Percentiles rank a stretch among this genome's conserved stretches.
These are phyloP conservation scores for Chaetorhynchus papuensis DNA, from an alignment of 2,113 vertebrate genomes.

Conservation along the genomic window DNA sequence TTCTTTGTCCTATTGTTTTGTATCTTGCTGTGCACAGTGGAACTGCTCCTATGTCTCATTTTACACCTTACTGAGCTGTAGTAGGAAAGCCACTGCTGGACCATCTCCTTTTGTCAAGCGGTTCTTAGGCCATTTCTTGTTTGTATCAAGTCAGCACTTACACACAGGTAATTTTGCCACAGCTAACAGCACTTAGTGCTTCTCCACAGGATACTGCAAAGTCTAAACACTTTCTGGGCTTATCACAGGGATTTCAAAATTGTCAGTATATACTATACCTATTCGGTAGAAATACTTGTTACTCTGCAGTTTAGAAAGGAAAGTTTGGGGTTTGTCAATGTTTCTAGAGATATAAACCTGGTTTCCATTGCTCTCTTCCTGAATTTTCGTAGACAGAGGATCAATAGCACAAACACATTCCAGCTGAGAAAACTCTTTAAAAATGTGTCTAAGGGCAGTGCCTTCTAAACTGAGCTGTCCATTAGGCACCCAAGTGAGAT, in stretches of 20 bases:
- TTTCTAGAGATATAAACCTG: neutral
- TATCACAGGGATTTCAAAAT: slow-evolving; percentile 25
- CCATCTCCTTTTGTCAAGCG: slow-evolving; percentile 9
- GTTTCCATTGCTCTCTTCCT: neutral
- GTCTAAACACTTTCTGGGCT: slow-evolving; percentile 22
- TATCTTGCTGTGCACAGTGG: neutral
- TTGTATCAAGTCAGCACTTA: slow-evolving; percentile 54
- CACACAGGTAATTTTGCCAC: slow-evolving; percentile 29
- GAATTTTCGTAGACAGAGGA: neutral
- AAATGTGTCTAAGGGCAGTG: neutral
- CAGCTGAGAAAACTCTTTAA: slow-evolving; percentile 16
- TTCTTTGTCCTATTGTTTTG: neutral
- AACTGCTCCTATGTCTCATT: neutral
- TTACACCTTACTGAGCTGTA: neutral
- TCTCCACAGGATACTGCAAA: slow-evolving; percentile 5
- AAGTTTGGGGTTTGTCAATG: neutral
- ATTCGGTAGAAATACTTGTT: neutral
- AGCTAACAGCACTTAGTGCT: neutral
- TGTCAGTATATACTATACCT: slow-evolving; percentile 2
- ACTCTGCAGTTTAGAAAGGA: neutral
- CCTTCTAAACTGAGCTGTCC: neutral
- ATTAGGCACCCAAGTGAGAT: neutral
- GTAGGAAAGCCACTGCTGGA: neutral
- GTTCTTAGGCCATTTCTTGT: slow-evolving; percentile 23
- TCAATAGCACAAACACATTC: neutral